Conservation (phyloP, 2,113 vertebrate genomes). For the Sarotherodon lohbergeri region DNA sequence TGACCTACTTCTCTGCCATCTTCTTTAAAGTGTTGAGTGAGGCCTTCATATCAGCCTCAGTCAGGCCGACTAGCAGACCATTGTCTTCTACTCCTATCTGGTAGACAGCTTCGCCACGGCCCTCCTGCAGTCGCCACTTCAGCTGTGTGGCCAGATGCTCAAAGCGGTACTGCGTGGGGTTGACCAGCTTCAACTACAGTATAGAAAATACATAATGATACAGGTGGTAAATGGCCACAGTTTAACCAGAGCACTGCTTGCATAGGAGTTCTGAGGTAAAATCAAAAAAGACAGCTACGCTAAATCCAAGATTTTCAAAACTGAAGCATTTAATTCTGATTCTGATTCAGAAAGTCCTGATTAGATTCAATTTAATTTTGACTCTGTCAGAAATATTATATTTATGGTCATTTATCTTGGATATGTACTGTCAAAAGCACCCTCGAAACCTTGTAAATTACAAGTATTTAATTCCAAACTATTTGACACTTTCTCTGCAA, state of each 20-base stretch:
- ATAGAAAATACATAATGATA: background rate
- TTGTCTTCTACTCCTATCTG: conserved; percentile 98
- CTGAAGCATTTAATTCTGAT: background rate
- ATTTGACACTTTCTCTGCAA: background rate
- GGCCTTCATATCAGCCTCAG: conserved; percentile 88
- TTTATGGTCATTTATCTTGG: background rate
- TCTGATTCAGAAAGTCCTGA: background rate
- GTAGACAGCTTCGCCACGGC: conserved; percentile 92
- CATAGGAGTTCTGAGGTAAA: background rate
- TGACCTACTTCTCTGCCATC: conserved; percentile 92
- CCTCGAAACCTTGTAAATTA: background rate
- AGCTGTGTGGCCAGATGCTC: conserved; percentile 97
- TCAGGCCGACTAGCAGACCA: conserved; percentile 90
- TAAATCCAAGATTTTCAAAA: background rate
- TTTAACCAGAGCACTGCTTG: background rate
- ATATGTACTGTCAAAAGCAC: rapidly evolving
- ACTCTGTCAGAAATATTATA: background rate
- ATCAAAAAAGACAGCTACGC: background rate
- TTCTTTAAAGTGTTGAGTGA: conserved; percentile 88
- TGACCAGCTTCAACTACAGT: conserved; percentile 88
- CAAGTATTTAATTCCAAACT: background rate
- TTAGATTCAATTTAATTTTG: background rate
- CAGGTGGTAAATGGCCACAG: background rate
- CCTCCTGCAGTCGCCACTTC: conserved; percentile 96
- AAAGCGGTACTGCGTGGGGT: conserved; percentile 91